Base-by-base conservation (phyloP, 1,140 invertebrate genomes). In the Sitodiplosis mosellana region DNA sequence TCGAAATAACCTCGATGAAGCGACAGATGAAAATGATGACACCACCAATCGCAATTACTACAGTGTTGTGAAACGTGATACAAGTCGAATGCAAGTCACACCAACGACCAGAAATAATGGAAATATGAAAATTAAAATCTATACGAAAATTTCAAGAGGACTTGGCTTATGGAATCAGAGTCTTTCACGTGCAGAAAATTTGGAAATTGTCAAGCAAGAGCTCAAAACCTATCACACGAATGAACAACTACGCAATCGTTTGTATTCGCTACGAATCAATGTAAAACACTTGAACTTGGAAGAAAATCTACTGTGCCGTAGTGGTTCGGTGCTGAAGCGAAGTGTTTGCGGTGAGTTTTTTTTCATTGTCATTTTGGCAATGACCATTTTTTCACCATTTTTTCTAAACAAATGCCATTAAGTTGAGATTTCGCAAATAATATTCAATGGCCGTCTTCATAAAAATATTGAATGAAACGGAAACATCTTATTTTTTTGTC, bases 321-420 rank as follows among this genome's bases (percentile, higher is more conserved):
- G 36, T 34, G 64, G 64, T 20, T 27, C 27, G 59, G 55, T 14
- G 48, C 65, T 5, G 34, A 55, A 6, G 59, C 52, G 21, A 61
- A 53, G 47, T 17, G 50, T 53, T 46, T 67, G 65, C 47, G 57
- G 63, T 64, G 37, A 49, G 47, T 38, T 38, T 38, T 14, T 10
- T 27, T 27, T 27, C 10, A 3, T 27, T 27, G 3, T 27, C 27
- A 27, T 27, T 27, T 43, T 43, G 14, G 5, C 18, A 43, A 18
- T 20, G n/a, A 43, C 11, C 4, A 12, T 18, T 43, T 33, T 12
- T 38, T 49, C 20, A 42, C 45, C 21, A 51, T 15, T 50, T 49
- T 45, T n/a, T 49, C 11, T 40, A 34, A n/a, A n/a, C n/a, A n/a
- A n/a, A n/a, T n/a, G n/a, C n/a, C n/a, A n/a, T n/a, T n/a, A n/a